phyloP scores from a whole-genome alignment of 2,888 invertebrate genomes.

The Drosophila prolongata region DNA sequence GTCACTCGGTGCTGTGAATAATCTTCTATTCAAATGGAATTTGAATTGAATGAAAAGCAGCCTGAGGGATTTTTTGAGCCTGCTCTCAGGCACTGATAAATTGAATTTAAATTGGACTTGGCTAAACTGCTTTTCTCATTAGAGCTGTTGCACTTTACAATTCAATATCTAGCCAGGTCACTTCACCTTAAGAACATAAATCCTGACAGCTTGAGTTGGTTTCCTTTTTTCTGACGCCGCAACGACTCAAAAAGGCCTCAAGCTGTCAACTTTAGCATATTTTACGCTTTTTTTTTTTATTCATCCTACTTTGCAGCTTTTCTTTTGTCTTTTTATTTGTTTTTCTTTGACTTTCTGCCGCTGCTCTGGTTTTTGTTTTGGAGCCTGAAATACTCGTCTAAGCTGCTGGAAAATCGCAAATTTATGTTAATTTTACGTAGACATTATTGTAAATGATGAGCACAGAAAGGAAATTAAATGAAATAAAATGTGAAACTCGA shows the following conservation, averaged over 20 bases:
- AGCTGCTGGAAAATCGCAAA: constrained; percentile 73
- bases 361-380: constrained; percentile 12
- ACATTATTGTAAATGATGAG: constrained; percentile 71
- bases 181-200: constrained; percentile 28
- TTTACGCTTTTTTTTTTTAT: constrained; percentile 27
- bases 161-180: constrained; percentile 35
- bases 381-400: constrained; percentile 38
- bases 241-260: constrained; percentile 43
- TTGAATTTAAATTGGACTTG: constrained; percentile 13
- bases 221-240: constrained; percentile 19
- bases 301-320: constrained; percentile 14
- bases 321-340: constrained; percentile 46
- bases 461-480: constrained; percentile 69
- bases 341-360: constrained; percentile 33
- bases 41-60: neutral
- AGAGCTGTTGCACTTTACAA: neutral
- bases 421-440: constrained; percentile 72
- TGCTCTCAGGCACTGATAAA: constrained; percentile 15
- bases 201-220: constrained; percentile 24
- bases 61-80: neutral
- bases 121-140: constrained; percentile 11
- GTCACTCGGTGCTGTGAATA: constrained; percentile 5
- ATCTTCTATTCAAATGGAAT: constrained; percentile 1
- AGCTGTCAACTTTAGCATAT: constrained; percentile 55
- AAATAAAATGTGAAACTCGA: constrained; percentile 60